phyloP scores from a whole-genome alignment of 1,140 invertebrate genomes.

The Drosophila nebulosa region DNA sequence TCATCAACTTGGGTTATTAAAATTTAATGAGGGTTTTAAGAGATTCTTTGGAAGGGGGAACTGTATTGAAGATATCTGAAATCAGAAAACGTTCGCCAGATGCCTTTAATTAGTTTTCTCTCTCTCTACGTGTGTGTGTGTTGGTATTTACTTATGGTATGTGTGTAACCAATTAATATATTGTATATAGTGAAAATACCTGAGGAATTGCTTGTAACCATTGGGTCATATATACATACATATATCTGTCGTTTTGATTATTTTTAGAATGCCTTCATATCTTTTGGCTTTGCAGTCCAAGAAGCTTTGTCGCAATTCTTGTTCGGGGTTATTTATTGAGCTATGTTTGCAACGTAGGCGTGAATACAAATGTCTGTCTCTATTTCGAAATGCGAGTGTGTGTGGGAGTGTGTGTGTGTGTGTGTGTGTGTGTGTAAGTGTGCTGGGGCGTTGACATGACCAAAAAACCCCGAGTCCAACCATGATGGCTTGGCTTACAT shows the following conservation, averaged over 20 bases:
- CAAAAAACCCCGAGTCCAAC: neutral
- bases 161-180: too few species aligned
- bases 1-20: neutral
- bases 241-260: neutral
- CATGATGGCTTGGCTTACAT: conserved; percentile 18
- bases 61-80: neutral
- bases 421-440: neutral
- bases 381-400: neutral
- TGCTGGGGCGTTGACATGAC: neutral
- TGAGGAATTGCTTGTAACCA: too few species aligned
- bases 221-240: too few species aligned
- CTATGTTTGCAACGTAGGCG: conserved; percentile 11
- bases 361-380: neutral
- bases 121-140: neutral
- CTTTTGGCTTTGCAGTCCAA: neutral
- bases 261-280: neutral
- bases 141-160: too few species aligned
- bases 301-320: neutral
- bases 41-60: neutral
- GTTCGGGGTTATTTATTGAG: conserved; percentile 29
- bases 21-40: neutral
- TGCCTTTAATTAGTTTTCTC: neutral
- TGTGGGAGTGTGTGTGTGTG: neutral
- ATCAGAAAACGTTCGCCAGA: neutral
- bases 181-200: too few species aligned